Evolutionary conservation across 2,888 invertebrate species (phyloP), one percentile per base, ranked within the genome.

Genomic region (Hypercompe scribonia): DNA sequence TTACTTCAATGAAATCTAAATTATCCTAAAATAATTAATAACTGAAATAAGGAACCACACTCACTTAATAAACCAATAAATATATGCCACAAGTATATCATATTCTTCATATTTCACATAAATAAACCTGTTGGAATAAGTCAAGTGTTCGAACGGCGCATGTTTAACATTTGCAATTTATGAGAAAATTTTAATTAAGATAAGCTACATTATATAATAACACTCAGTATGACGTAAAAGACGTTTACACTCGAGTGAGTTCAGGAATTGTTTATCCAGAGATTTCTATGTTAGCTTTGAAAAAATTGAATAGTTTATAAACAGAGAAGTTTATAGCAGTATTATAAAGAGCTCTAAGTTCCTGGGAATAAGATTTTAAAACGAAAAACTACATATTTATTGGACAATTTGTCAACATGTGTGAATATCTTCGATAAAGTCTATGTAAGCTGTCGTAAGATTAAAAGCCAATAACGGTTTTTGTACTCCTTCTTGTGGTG

Each of bases 141-240:
- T 73, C 36, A 63, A 71, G 13, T 61, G 31, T 31, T 31, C 8
- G 61, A 31, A 31, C 42, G 34, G 68, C 33, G 18, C 68, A 76
- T 71, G 78, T 28, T 65, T 68, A 66, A 31, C 54, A 36, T 34
- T n/a, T 42, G 42, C 63, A 11, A 71, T 73, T 78, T 83, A 54
- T 68, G 70, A 79, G 76, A 72, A 75, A 79, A 83, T 77, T 79
- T 66, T 70, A 81, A 83, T 83, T 81, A 83, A 28, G 64, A 78
- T 81, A 75, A 76, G 68, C 28, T 64, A 65, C 61, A 68, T 15
- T 61, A 36, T 46, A 72, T 39, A n/a, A 54, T 54, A n/a, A 66
- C 70, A 67, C 54, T 42, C 54, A 54, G 36, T 61, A 39, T 18
- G 66, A 46, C 24, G 66, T 24, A 46, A 66, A 66, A 66, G 34